Evolutionary conservation across 2,888 invertebrate species (phyloP), one percentile per base, ranked within the genome.

Genomic region (Lasioglossum leucozonium): DNA sequence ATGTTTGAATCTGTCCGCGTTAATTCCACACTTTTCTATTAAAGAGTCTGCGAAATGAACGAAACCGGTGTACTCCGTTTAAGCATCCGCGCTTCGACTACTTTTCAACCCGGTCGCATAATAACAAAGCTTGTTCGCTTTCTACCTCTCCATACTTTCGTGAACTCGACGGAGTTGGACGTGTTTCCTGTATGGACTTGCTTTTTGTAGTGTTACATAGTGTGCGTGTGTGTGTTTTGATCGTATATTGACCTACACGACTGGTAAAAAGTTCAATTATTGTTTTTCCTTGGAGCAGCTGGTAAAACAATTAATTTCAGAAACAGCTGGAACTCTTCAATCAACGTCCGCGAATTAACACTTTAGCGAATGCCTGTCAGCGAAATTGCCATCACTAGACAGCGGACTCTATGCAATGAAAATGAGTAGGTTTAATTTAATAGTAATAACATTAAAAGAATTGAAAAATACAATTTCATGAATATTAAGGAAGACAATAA

Each of bases 21-120:
- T 6, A 5, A 18, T 44, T 74, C 42, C 30, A 34, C 51, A 16
- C 6, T 26, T 78, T 72, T 37, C 47, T 51, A 44, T 42, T 30
- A 42, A 22, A 75, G 71, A 10, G n/a, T 47, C 37, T 67, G 37
- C 37, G 55, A 72, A 77, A 85, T 78, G 82, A 79, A 81, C 62
- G 55, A 71, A 42, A 74, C 62, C 4, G 77, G 58, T n/a, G 82
- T 44, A 37, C 40, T 62, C 22, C 58, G 18, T 44, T 44, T 40
- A 47, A 72, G 26, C 74, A 65, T 65, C 42, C 58, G 51, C 13
- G 58, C 44, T 44, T 40, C 71, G 26, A 2, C 51, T n/a, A 10
- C 22, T 51, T 10, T 51, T 10, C 51, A n/a, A 51, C 22, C n/a
- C 10, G 22, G 22, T 22, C 10, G 22, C 51, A 51, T n/a, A n/a